Conservation (phyloP, 2,888 invertebrate genomes). For the Polydrusus tereticollis region DNA sequence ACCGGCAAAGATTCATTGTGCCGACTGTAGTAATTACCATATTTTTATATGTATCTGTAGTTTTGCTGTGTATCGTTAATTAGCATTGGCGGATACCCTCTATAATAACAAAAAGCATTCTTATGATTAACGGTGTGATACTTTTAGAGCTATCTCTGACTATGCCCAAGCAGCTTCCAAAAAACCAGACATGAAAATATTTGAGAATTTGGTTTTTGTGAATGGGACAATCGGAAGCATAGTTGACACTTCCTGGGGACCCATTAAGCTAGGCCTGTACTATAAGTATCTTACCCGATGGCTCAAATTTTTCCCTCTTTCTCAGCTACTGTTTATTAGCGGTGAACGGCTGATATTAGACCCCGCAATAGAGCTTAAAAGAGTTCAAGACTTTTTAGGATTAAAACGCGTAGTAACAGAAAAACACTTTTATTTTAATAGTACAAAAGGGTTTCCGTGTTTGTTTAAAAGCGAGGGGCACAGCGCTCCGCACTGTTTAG, state of each 20-base stretch:
- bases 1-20: no score
- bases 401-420: slow-evolving; percentile 86
- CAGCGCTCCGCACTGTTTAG: slow-evolving; percentile 86
- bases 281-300: slow-evolving; percentile 85
- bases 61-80: no score
- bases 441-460: slow-evolving; percentile 93
- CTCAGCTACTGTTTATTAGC: slow-evolving; percentile 87
- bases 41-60: no score
- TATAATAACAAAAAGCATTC: not conserved
- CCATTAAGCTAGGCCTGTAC: slow-evolving; percentile 80
- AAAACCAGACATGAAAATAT: slow-evolving; percentile 79
- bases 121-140: no score
- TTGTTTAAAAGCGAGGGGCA: slow-evolving; percentile 85
- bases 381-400: slow-evolving; percentile 90
- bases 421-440: slow-evolving; percentile 93
- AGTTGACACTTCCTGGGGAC: slow-evolving; percentile 79
- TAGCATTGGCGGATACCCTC: no score
- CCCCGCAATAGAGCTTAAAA: slow-evolving; percentile 87
- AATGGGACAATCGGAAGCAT: slow-evolving; percentile 74
- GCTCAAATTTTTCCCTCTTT: slow-evolving; percentile 85
- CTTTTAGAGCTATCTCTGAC: slow-evolving; percentile 86
- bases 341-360: slow-evolving; percentile 89
- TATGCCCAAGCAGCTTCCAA: slow-evolving; percentile 86
- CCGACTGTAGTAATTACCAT: no score
- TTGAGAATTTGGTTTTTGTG: slow-evolving; percentile 84